Conservation (phyloP, 2,888 invertebrate genomes). For the Zygothrica quintamaculata region DNA sequence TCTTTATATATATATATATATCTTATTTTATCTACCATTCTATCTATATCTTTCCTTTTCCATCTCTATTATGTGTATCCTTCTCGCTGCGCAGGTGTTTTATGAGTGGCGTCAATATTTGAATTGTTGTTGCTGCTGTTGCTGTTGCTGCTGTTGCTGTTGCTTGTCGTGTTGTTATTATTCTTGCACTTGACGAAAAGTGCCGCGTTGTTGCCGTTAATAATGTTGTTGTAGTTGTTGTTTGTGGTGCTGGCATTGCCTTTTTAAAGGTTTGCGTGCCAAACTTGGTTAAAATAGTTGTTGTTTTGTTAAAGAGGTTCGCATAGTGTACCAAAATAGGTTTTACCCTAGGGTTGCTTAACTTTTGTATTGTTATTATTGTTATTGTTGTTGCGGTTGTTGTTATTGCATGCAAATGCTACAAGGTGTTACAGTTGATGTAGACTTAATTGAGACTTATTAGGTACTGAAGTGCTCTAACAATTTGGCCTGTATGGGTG, state of each 20-base stretch:
- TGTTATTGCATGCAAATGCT: slow-evolving; percentile 69
- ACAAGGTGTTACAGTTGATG: slow-evolving; percentile 75
- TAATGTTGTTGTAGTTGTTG: slow-evolving; percentile 31
- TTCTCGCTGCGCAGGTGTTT: slow-evolving; percentile 57
- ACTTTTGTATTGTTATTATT: not conserved
- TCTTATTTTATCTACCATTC: not conserved
- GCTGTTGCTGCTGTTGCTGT: slow-evolving; percentile 30
- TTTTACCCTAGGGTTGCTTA: slow-evolving; percentile 41
- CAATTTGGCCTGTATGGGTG: slow-evolving; percentile 23
- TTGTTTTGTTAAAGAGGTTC: slow-evolving; percentile 31
- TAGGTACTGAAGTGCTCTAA: slow-evolving; percentile 57
- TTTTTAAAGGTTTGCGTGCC: slow-evolving; percentile 68
- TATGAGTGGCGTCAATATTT: slow-evolving; percentile 58
- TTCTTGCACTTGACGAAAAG: slow-evolving; percentile 50
- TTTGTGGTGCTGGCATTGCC: slow-evolving; percentile 31
- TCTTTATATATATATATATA: slow-evolving; percentile 13
- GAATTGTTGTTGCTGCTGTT: slow-evolving; percentile 21
- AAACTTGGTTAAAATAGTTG: slow-evolving; percentile 46
- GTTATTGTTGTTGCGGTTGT: slow-evolving; percentile 24
- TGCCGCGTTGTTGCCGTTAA: slow-evolving; percentile 30
- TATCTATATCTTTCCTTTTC: slow-evolving; percentile 3
- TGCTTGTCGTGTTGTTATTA: slow-evolving; percentile 29
- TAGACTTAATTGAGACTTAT: slow-evolving; percentile 79
- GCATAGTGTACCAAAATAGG: slow-evolving; percentile 33
- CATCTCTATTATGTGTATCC: not conserved